Base-by-base conservation (phyloP, 2,888 invertebrate species). In the Augiades crinisus region DNA sequence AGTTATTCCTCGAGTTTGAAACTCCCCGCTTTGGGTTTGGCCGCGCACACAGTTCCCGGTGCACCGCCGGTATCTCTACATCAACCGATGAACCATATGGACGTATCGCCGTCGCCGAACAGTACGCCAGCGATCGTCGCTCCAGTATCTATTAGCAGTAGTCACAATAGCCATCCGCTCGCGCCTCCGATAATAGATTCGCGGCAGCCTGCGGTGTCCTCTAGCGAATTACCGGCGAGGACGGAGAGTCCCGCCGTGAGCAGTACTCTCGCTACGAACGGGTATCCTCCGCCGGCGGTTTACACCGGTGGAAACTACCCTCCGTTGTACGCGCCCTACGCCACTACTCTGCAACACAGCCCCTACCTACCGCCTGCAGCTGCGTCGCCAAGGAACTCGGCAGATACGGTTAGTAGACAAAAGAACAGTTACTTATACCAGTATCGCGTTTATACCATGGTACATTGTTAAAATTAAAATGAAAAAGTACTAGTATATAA, bases 301-400 rank as follows among this genome's bases (percentile, higher is more conserved):
- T 95, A 95, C 75, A 92, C 94, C 49, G 81, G 79, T n/a, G 73
- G 75, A 30, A 67, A 80, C 30, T 86, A 85, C 59, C 93, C 94
- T 58, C 92, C 94, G 30, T 89, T 96, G 57, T 96, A 96, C 72
- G 93, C 96, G 8, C 96, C 96, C 0, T 95, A 95, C 70, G 94
- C 94, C 53, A 91, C 94, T 54, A 91, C 93, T 50, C 76, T 93
- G 58, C 92, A 93, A 78, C 92, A 94, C 78, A 94, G 94, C 68
- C 94, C 95, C 33, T 95, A 95, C 72, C 90, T 94, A 64, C 92
- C 93, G 47, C 92, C 93, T 3, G 85, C 89, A 24, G 92, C 91
- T 45, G 91, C 93, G 36, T 92, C 93, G 33, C 92, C 93, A 17
- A 90, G 92, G 57, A 92, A 92, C 60, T 88, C 91, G 19, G 89